Conservation (phyloP, 2,888 invertebrate genomes). For the Tipula unca region DNA sequence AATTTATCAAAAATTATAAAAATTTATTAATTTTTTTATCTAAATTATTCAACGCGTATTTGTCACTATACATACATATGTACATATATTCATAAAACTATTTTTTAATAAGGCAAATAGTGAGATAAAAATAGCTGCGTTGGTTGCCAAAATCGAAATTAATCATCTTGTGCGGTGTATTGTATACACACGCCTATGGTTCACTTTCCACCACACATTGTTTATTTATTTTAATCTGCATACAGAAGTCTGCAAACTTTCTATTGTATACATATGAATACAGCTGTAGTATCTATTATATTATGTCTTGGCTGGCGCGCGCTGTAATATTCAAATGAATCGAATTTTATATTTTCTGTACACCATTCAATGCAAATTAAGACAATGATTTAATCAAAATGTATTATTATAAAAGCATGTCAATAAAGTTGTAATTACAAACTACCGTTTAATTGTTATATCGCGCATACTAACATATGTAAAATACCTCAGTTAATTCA, state of each 20-base stretch:
- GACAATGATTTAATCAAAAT: not conserved
- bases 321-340: not conserved
- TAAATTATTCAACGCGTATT: not conserved
- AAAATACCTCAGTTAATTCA: too few relatives aligned
- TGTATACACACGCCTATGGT: too few relatives aligned
- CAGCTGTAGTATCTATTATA: not conserved
- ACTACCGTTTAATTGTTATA: not conserved
- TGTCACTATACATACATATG: not conserved
- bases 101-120: not conserved
- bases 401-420: not conserved
- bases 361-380: not conserved
- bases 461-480: not conserved
- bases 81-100: too few relatives aligned
- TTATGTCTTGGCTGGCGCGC: not conserved
- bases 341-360: not conserved
- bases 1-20: not conserved
- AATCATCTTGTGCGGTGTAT: not conserved
- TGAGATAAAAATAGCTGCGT: not conserved
- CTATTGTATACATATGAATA: not conserved
- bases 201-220: too few relatives aligned
- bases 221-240: not conserved
- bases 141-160: not conserved
- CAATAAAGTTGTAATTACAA: not conserved
- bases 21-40: not conserved
- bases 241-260: not conserved